Evolutionary conservation across 2,113 vertebrate genomes (phyloP).

Genomic region (Lamprologus lemairii): DNA sequence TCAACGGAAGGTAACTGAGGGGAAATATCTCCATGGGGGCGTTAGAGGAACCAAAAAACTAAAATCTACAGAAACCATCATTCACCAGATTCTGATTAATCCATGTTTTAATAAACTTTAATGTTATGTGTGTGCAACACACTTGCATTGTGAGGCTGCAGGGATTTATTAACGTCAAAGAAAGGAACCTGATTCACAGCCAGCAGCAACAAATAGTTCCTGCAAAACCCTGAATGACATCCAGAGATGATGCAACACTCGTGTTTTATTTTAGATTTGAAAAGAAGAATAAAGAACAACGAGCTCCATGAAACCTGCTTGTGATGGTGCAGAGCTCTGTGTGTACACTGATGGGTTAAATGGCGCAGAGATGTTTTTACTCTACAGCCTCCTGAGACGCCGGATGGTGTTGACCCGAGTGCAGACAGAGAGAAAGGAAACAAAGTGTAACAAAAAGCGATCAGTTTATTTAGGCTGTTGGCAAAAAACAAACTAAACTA

Average conservation of each 20-base stretch:
- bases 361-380: accelerated
- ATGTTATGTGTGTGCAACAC: accelerated
- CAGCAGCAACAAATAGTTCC: neutral
- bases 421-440: accelerated
- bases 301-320: neutral
- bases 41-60: accelerated
- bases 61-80: neutral
- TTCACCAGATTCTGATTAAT: neutral
- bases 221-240: neutral
- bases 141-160: accelerated
- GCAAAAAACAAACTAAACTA: neutral
- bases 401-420: accelerated
- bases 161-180: neutral
- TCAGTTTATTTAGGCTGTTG: neutral
- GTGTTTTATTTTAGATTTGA: neutral
- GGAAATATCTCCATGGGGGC: neutral
- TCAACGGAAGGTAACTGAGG: accelerated
- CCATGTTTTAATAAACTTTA: neutral
- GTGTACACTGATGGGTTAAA: neutral
- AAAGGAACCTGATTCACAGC: neutral
- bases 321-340: neutral
- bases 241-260: neutral
- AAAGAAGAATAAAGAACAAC: neutral
- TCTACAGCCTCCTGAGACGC: neutral
- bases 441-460: neutral